These are phyloP conservation scores for Tachyglossus aculeatus DNA, from an alignment of 2,797 vertebrate genomes.

Conservation along the genomic window DNA sequence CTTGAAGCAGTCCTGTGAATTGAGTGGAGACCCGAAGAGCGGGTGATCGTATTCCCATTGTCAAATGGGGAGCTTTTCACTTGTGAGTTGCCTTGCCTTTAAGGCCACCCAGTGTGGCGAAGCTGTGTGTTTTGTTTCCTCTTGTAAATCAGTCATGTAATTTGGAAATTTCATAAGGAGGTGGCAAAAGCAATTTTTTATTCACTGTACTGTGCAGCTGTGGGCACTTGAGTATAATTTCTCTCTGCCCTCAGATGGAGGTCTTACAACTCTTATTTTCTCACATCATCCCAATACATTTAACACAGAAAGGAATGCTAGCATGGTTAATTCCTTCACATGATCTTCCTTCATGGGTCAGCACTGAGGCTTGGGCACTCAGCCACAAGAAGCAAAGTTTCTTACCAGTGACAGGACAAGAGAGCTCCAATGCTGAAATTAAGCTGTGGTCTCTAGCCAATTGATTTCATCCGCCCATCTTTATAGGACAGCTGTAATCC, in stretches of 20 bases:
- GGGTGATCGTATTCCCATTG: no score
- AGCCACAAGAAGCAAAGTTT: background rate
- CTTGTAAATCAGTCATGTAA: background rate
- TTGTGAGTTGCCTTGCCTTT: background rate
- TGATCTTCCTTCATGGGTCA: background rate
- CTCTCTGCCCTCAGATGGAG: background rate
- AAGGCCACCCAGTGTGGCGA: conserved; percentile 12
- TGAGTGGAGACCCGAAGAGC: no score
- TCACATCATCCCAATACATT: background rate
- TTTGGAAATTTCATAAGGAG: background rate
- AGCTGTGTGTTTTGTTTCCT: background rate
- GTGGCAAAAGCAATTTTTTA: background rate
- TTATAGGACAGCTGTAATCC: background rate
- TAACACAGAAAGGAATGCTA: background rate
- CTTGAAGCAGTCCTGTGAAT: no score
- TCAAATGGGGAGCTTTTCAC: background rate
- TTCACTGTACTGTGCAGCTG: background rate
- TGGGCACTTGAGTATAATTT: background rate
- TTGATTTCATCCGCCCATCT: background rate
- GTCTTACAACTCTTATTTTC: background rate
- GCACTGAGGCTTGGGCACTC: background rate
- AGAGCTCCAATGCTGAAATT: background rate
- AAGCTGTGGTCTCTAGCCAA: background rate
- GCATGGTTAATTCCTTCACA: background rate
- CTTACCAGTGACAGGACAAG: background rate